Conservation (phyloP, 2,797 vertebrate genomes). For the Rhincodon typus region DNA sequence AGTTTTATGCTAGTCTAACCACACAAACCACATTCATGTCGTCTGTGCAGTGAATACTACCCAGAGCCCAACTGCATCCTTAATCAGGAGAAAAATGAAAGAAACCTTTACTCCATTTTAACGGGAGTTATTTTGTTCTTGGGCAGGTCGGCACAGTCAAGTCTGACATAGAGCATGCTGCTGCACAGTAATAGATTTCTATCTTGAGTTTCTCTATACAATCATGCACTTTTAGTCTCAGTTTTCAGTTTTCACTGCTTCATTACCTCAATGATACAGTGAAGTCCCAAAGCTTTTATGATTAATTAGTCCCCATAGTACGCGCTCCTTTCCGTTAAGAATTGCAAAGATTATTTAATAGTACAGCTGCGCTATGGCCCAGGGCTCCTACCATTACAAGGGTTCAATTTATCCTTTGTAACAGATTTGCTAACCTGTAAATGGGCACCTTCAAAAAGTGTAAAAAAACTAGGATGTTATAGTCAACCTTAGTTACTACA, state of each 20-base stretch:
- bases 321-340: slow-evolving; percentile 49
- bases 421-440: slow-evolving; percentile 7
- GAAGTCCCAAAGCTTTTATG: slow-evolving; percentile 76
- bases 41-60: no score
- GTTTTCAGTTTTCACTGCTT: slow-evolving; percentile 82
- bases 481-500: neutral
- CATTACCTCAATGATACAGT: slow-evolving; percentile 68
- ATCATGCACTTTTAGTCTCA: slow-evolving; percentile 87
- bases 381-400: slow-evolving; percentile 46
- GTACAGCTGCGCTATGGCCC: slow-evolving; percentile 43
- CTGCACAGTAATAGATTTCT: slow-evolving; percentile 83
- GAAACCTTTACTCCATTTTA: neutral
- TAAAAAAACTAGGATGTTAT: neutral
- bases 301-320: slow-evolving; percentile 75
- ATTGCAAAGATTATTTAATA: slow-evolving; percentile 55
- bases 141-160: neutral
- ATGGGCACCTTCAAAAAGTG: neutral
- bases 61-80: neutral
- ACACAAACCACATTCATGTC: neutral
- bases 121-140: neutral
- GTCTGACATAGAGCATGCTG: neutral
- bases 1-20: neutral
- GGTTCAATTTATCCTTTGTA: slow-evolving; percentile 52
- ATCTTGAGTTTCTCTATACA: slow-evolving; percentile 79
- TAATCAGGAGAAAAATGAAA: neutral